A percentile compares a stretch with the other conserved stretches of the same genome.
phyloP scores from a whole-genome alignment of 2,888 invertebrate genomes.

The Acanthosoma haemorrhoidale region DNA sequence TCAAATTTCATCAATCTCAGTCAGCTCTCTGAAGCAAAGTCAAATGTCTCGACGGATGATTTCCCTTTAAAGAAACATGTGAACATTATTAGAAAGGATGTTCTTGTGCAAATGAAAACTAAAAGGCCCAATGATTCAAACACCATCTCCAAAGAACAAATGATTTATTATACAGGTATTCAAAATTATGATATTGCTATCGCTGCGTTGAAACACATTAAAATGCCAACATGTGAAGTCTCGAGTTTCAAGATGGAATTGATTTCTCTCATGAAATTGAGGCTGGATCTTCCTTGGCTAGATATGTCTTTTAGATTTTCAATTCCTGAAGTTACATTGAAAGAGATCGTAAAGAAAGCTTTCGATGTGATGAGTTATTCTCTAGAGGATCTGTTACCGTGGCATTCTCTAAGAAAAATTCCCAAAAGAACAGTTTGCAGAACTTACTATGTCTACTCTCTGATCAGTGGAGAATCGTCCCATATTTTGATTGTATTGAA shows the following conservation, averaged over 20 bases:
- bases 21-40: background rate
- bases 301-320: slow-evolving; percentile 22
- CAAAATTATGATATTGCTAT: slow-evolving; percentile 16
- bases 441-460: slow-evolving; percentile 1
- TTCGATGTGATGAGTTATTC: slow-evolving; percentile 23
- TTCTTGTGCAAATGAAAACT: background rate
- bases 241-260: slow-evolving; percentile 27
- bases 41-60: background rate
- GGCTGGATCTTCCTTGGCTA: slow-evolving; percentile 22
- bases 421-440: background rate
- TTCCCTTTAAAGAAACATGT: slow-evolving; percentile 7
- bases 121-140: background rate
- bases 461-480: background rate
- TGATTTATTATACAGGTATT: slow-evolving; percentile 20
- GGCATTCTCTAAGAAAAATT: slow-evolving; percentile 14
- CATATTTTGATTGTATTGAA: background rate
- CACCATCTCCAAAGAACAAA: slow-evolving; percentile 18
- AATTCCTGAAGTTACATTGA: slow-evolving; percentile 3
- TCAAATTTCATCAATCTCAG: background rate
- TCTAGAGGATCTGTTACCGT: slow-evolving; percentile 16
- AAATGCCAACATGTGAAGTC: slow-evolving; percentile 16
- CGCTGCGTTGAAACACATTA: slow-evolving; percentile 13
- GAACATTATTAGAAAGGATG: slow-evolving; percentile 13
- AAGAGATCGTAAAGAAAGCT: background rate
- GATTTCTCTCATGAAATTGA: slow-evolving; percentile 22